Base-by-base conservation (phyloP, 2,797 vertebrate species). In the Platalea minor region DNA sequence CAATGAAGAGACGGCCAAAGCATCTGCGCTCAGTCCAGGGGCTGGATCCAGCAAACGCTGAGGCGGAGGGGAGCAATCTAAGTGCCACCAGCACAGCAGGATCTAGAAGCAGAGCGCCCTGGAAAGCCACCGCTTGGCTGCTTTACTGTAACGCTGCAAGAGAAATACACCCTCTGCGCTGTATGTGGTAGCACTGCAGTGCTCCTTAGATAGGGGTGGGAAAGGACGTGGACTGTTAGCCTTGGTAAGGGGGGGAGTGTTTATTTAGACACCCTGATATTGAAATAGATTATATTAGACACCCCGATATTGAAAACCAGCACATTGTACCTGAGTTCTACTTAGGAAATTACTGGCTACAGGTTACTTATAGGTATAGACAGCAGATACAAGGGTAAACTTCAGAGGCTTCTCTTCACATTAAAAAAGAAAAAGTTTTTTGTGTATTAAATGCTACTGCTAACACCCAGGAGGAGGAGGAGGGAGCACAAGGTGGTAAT, bases 191-290 rank as follows among this genome's bases (percentile, higher is more conserved):
- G 54, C 10, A 15, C 5, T 2, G 33, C 9, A 3, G 10, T 7
- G 73, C 24, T 28, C 4, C 1, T 5, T 26, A 9, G 5, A 3
- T 1, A 5, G 15, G 4, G 24, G 18, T 0, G 28, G 26, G 24
- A 24, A 29, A 67, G 29, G 45, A n/a, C 11, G 54, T 9, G 28
- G 43, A n/a, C 48, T 9, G 28, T n/a, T 86, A 8, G 33, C 16
- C 33, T 29, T 35, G 48, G 59, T n/a, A 45, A 28, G 26, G 16
- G 17, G 7, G 39, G 9, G 2, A 18, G 2, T 5, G 13, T 6
- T 63, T 24, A 20, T 51, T 70, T 35, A 31, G 13, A 21, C 13
- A 81, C 2, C 25, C 8, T 13, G 31, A 26, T 11, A 10, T 1
- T 11, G 33, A 57, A 56, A 69, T 37, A 37, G 37, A 37, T 37